phyloP scores from a whole-genome alignment of 2,888 invertebrate species.

The Stenotaenia linearis region DNA sequence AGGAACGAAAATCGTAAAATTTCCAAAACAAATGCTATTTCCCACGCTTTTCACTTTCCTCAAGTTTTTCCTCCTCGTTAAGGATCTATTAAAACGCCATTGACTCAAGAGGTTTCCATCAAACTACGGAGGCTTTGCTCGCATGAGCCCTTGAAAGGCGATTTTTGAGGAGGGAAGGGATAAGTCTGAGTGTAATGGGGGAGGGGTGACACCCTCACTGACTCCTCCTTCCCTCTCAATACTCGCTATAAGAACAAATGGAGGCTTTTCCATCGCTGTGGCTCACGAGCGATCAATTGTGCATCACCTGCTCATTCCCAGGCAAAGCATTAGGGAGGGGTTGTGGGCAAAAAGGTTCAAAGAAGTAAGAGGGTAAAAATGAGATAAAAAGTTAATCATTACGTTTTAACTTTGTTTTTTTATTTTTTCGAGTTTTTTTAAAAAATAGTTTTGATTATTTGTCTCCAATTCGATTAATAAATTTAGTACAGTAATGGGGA shows the following conservation, averaged over 20 bases:
- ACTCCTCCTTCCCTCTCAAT: neutral
- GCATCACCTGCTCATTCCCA: neutral
- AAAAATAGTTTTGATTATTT: neutral
- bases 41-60: neutral
- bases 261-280: neutral
- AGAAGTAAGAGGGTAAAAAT: neutral
- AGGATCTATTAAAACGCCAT: slow-evolving; percentile 1
- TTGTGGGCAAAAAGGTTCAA: neutral
- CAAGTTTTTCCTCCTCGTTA: slow-evolving; percentile 2
- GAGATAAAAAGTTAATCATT: neutral
- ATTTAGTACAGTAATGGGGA: too few species aligned
- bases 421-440: neutral
- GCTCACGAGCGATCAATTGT: neutral
- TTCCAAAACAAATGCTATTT: neutral
- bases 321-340: neutral
- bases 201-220: neutral
- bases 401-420: neutral
- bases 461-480: too few species aligned
- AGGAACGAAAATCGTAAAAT: neutral
- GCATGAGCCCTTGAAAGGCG: neutral
- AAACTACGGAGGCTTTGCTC: slow-evolving; percentile 9
- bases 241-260: neutral
- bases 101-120: slow-evolving; percentile 4
- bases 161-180: neutral
- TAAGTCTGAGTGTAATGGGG: neutral